Evolutionary conservation across 2,113 vertebrate genomes (phyloP), one percentile per base, ranked within the genome.

Genomic region (Brachyhypopomus gauderio): DNA sequence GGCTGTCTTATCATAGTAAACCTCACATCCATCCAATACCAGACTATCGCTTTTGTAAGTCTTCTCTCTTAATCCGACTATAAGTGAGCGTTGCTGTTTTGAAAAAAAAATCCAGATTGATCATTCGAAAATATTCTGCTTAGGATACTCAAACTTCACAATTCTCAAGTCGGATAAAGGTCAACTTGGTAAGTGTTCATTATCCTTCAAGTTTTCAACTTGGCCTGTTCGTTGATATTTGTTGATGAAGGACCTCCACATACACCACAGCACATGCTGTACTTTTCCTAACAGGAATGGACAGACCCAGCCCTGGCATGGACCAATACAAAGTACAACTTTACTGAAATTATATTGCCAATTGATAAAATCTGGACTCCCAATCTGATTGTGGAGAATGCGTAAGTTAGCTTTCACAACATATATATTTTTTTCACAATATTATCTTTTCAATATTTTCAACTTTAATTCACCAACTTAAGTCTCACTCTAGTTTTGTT

Each of bases 1-100:
- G 79, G 84, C 70, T 94, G 93, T 64, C 73, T 55, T 9, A 71
- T 85, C 0, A 3, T 0, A 0, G 84, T 93, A 25, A 0, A 19
- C 0, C 87, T 93, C 55, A 85, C 87, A 6, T 11, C 74, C 5
- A 83, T 93, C 0, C 63, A 86, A 52, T 94, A 93, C 71, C 77
- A 90, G 66, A 94, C 91, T 2, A 62, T 93, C n/a, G 72, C 79
- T 30, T 90, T 93, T n/a, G 93, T 93, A 84, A 91, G 92, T 88
- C 67, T 52, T 52, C 71, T 71, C 23, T 23, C 1, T 48, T 52
- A 14, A 14, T 52, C 12, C 14, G 45, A 52, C 45, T 3, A 14
- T 11, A 7, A 41, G 45, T 52, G 45, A 52, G 12, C 45, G 1
- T 52, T 52, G 12, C 12, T 14, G 45, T 11, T 52, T 52, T 52